Base-by-base conservation (phyloP, 2,888 invertebrate genomes). In the Aphidius colemani region DNA sequence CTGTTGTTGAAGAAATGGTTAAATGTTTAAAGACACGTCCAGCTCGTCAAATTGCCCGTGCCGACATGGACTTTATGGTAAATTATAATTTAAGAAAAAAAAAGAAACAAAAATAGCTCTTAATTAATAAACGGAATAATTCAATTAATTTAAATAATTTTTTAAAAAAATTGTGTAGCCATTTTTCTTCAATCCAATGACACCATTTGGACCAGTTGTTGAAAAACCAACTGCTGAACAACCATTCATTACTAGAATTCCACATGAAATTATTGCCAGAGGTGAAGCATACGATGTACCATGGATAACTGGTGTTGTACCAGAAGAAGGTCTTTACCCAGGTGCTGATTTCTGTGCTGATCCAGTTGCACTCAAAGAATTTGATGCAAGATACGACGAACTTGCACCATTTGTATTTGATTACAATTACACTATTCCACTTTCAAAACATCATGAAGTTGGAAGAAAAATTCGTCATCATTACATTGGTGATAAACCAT, bases 291-390 rank as follows among this genome's bases (percentile, higher is more conserved):
- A 86, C n/a, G 86, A 89, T 66, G 72, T 90, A 7, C 93, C 93
- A 0, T 89, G 91, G 85, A 85, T 93, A 61, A 85, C 88, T 2
- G 88, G 89, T 3, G 86, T 89, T 57, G 88, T 89, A 0, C 86
- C 87, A 30, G 87, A 90, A 59, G 93, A 93, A 79, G 93, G 93
- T 62, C 83, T 91, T 18, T 91, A 89, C 72, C 91, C 91, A 41
- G 89, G 87, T 49, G 87, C 88, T 74, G 86, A 82, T 55, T 78
- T 85, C 11, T 69, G 84, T 59, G 70, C 75, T 48, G 83, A 85
- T 7, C 80, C 84, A 0, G 79, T 82, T 2, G 71, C 84, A 8
- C 78, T 89, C 4, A 73, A 82, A 7, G 84, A 87, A 46, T 74
- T 89, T 53, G 86, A 88, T 57, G 75, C 83, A 0, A 83, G 85